These are phyloP conservation scores for Digitonthophagus gazella DNA, from an alignment of 2,888 invertebrate genomes.

Conservation along the genomic window DNA sequence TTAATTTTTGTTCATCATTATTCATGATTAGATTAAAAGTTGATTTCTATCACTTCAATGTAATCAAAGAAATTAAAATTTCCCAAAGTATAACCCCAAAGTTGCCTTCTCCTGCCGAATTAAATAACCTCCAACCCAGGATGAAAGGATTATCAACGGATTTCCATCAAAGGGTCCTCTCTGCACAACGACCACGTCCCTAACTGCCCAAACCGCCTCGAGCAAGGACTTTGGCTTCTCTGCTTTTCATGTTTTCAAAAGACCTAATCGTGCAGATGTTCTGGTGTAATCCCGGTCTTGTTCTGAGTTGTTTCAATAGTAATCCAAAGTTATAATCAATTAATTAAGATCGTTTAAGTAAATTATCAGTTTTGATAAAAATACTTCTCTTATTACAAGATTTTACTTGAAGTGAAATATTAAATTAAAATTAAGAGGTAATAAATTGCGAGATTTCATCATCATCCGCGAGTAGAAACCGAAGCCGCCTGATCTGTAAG, in stretches of 20 bases:
- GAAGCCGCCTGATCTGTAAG: too few relatives aligned
- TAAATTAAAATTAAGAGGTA: too few relatives aligned
- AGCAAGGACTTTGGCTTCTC: not conserved
- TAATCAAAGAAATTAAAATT: not conserved
- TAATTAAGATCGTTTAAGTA: too few relatives aligned
- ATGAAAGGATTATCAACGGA: conserved; percentile 27
- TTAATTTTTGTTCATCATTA: too few relatives aligned
- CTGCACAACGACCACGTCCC: not conserved
- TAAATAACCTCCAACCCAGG: not conserved
- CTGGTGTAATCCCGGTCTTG: not conserved
- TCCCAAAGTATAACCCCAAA: not conserved
- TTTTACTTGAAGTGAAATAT: not conserved
- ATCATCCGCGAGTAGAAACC: too few relatives aligned
- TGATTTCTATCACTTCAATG: not conserved
- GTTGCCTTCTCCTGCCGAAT: not conserved
- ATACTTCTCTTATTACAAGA: too few relatives aligned
- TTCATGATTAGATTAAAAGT: too few relatives aligned
- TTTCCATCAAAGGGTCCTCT: conserved; percentile 28
- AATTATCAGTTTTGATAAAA: too few relatives aligned
- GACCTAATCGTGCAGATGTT: too few relatives aligned
- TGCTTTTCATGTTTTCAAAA: too few relatives aligned
- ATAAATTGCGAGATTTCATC: too few relatives aligned
- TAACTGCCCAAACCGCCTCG: not conserved
- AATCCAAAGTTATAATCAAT: too few relatives aligned
- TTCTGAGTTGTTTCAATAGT: not conserved